A percentile compares a stretch with the other conserved stretches of the same genome.
These are phyloP conservation scores for Aurelia aurita DNA, from an alignment of 30 jellyfish, hydroid and myxozoan species.

Conservation along the genomic window DNA sequence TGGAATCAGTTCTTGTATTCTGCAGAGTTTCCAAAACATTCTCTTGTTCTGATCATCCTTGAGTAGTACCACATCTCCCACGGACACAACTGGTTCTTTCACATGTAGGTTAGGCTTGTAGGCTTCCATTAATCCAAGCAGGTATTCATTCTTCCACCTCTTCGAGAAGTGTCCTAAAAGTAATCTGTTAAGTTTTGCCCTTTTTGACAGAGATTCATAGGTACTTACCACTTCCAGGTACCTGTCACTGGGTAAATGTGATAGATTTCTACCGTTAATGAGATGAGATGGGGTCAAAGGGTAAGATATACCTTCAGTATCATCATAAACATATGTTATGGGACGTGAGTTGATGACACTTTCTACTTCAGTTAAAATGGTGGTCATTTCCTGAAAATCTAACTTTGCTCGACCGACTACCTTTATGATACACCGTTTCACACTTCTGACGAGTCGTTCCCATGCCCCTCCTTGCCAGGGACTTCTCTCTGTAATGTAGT, in stretches of 20 bases:
- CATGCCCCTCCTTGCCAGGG: constrained; percentile 59
- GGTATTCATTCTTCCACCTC: constrained; percentile 52
- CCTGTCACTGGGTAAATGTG: constrained; percentile 52
- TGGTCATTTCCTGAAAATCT: constrained; percentile 22
- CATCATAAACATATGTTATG: constrained; percentile 1
- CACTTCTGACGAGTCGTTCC: constrained; percentile 47
- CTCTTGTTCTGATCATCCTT: constrained; percentile 71
- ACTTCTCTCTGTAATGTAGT: constrained; percentile 7
- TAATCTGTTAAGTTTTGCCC: constrained; percentile 33
- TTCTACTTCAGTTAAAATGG: constrained; percentile 5
- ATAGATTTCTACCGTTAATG: constrained; percentile 57
- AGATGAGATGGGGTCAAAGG: constrained; percentile 70
- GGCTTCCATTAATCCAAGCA: constrained; percentile 60
- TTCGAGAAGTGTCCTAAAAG: constrained; percentile 63
- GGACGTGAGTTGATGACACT: constrained; percentile 33
- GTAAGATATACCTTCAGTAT: constrained; percentile 50
- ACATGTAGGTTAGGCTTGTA: constrained; percentile 44
- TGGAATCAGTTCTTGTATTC: too few species aligned
- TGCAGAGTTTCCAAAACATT: too few species aligned
- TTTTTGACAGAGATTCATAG: constrained; percentile 54
- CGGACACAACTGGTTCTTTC: constrained; percentile 56
- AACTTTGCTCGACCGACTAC: constrained; percentile 43
- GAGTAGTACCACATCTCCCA: constrained; percentile 67
- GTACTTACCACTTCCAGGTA: constrained; percentile 45
- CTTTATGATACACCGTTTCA: constrained; percentile 27